Evolutionary conservation across 2,113 vertebrate species (phyloP).

Genomic region (Eurystomus gularis): DNA sequence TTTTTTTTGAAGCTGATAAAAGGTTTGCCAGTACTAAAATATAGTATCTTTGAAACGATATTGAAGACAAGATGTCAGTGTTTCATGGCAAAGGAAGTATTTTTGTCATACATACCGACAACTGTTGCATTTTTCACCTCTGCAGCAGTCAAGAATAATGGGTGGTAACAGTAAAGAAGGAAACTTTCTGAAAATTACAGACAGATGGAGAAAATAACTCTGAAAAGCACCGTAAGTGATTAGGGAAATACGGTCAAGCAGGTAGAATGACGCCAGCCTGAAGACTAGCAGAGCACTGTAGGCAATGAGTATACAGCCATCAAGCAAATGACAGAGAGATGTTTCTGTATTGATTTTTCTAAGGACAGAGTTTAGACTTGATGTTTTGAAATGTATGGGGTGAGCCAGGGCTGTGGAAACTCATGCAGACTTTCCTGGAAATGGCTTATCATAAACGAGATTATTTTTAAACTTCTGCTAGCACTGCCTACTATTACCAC

Average conservation of each 20-base stretch:
- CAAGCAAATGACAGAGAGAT: neutral
- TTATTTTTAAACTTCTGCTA: slow-evolving; percentile 8
- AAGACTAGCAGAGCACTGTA: slow-evolving; percentile 16
- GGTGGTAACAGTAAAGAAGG: neutral
- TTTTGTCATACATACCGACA: neutral
- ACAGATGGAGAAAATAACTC: neutral
- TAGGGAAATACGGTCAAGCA: neutral
- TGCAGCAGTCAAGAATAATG: neutral
- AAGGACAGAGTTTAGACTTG: neutral
- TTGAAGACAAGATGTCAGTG: neutral
- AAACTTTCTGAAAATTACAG: neutral
- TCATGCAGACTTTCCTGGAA: neutral
- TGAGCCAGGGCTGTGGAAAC: neutral
- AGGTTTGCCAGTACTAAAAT: neutral
- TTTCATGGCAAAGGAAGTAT: neutral
- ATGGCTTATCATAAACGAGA: neutral
- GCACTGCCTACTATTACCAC: neutral
- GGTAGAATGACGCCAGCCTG: neutral
- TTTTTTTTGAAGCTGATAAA: neutral
- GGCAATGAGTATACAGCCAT: neutral
- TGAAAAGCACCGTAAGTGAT: neutral
- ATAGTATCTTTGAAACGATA: neutral
- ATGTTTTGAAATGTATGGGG: slow-evolving; percentile 2
- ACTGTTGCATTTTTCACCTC: neutral
- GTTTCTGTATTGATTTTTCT: slow-evolving; percentile 41